Base-by-base conservation (phyloP, 2,888 invertebrate genomes). In the Isotomurus palustris region DNA sequence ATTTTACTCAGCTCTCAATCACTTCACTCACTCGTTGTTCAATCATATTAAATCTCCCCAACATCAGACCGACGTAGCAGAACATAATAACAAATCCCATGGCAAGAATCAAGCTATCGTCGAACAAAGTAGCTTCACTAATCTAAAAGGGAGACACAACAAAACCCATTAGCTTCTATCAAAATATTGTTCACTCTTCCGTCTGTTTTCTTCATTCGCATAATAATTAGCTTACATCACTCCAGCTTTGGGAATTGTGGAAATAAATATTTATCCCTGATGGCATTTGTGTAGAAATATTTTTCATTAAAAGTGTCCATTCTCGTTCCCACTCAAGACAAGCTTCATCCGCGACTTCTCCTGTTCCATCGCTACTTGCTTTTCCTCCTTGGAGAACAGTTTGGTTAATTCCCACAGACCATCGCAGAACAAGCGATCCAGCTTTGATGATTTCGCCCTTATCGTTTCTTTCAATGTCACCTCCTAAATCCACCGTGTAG, bases 1-100 rank as follows among this genome's bases (percentile, higher is more conserved):
- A 22, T 5, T 44, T 44, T 44, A 44, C n/a, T 44, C 8, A 6
- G 19, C n/a, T 35, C 6, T 36, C 8, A 32, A 36, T 25, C 21
- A 47, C 17, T 29, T 25, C 32, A 73, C 76, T 76, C 77, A 84
- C 84, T 74, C 84, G 81, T 63, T 84, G 81, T 75, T 88, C 86
- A 28, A 88, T 76, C 80, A 84, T 83, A 74, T 86, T 88, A 73
- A 79, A 85, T 72, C 83, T 82, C 5, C 88, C 87, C 53, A 89
- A 77, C 60, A 85, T 84, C 64, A 85, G 74, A 66, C 83, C 80
- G 44, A 89, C 83, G 72, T 87, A 90, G 38, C 86, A 70, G 71
- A 86, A 83, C 84, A 89, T 87, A 41, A 88, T 73, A 38, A 81
- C 63, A 61, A 84, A 82, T 45, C 89, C 88, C 58, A 83, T 72